A percentile compares a stretch with the other conserved stretches of the same genome.
These are phyloP conservation scores for Phycodurus eques DNA, from an alignment of 2,113 vertebrate genomes.

Conservation along the genomic window DNA sequence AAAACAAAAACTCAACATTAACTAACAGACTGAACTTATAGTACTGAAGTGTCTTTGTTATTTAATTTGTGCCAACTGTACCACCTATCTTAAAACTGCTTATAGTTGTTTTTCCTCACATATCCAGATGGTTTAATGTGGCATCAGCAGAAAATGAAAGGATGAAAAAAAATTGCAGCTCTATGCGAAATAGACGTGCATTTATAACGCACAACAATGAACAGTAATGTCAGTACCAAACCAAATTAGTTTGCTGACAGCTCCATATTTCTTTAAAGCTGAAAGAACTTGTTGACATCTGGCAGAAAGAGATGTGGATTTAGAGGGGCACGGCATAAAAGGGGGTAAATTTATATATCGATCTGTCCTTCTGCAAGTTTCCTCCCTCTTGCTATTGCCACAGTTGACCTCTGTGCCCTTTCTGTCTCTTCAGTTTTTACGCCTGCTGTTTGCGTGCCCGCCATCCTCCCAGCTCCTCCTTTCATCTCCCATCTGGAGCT, in stretches of 20 bases:
- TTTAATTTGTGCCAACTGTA: neutral
- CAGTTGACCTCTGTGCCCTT: slow-evolving; percentile 61
- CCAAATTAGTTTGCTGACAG: neutral
- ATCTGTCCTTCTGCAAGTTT: slow-evolving; percentile 50
- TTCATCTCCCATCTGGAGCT: slow-evolving; percentile 75
- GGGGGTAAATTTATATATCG: slow-evolving; percentile 54
- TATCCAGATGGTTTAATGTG: neutral
- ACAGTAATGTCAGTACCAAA: neutral
- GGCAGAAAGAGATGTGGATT: slow-evolving; percentile 37
- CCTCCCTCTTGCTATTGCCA: slow-evolving; percentile 51
- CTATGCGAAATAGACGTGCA: neutral
- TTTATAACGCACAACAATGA: neutral
- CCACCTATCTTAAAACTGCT: neutral
- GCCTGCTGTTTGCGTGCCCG: slow-evolving; percentile 67
- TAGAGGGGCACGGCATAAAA: slow-evolving; percentile 19
- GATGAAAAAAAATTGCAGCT: neutral
- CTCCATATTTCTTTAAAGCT: slow-evolving; percentile 6
- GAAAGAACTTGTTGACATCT: slow-evolving; percentile 49
- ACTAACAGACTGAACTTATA: neutral
- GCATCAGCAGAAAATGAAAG: neutral
- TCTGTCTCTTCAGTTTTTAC: slow-evolving; percentile 61
- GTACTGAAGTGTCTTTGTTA: neutral
- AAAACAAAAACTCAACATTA: neutral
- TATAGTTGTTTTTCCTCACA: neutral
- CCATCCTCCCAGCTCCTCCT: slow-evolving; percentile 50